A percentile compares a stretch with the other conserved stretches of the same genome.
Conservation (phyloP, 2,888 invertebrate species). For the Uropetala carovei region DNA sequence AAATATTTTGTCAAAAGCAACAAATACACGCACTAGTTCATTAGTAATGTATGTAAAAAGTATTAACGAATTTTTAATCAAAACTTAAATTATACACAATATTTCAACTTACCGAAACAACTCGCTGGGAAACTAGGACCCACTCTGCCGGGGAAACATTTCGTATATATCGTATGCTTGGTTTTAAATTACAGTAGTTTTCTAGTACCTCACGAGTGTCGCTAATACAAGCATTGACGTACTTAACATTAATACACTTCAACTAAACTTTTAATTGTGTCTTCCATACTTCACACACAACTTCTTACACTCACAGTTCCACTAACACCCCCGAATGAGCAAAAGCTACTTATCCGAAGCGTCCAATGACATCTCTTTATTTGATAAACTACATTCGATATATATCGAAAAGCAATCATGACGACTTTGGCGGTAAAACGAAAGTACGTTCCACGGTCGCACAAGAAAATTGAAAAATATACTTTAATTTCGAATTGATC, state of each 20-base stretch:
- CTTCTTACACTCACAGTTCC: neutral
- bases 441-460: neutral
- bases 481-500: too few species aligned
- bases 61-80: neutral
- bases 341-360: neutral
- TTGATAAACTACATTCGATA: neutral
- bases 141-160: neutral
- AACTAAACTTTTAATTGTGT: neutral
- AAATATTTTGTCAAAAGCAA: neutral
- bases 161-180: neutral
- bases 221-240: neutral
- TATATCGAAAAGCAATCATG: neutral
- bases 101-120: slow-evolving; percentile 16
- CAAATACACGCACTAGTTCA: neutral
- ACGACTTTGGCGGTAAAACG: neutral
- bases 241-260: neutral
- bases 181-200: slow-evolving; percentile 36
- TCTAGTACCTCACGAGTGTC: slow-evolving; percentile 21
- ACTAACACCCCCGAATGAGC: neutral
- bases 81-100: neutral
- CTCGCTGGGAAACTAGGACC: neutral
- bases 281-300: neutral
- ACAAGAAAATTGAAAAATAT: too few species aligned
- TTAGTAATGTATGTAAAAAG: neutral
- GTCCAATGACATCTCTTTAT: neutral